Conservation (phyloP, 1,140 invertebrate genomes). For the Bombus sibiricus region DNA sequence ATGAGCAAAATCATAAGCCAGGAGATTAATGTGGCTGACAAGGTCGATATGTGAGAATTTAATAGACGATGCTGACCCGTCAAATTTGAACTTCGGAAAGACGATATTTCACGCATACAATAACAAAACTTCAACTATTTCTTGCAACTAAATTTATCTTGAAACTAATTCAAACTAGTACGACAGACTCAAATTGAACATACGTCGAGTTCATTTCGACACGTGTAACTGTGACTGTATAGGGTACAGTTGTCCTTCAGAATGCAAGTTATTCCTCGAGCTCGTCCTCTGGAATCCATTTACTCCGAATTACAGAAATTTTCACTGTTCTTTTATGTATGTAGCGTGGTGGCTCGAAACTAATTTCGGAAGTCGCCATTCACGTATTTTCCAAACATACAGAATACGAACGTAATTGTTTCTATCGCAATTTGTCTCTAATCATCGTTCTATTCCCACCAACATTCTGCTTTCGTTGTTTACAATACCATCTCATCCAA, state of each 20-base stretch:
- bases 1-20: not conserved
- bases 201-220: not conserved
- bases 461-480: not conserved
- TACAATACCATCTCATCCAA: too few relatives aligned
- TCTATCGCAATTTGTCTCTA: not conserved
- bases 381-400: not conserved
- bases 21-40: not conserved
- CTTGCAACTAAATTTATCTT: not conserved
- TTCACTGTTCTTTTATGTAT: not conserved
- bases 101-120: not conserved
- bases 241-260: not conserved
- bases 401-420: not conserved
- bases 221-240: not conserved
- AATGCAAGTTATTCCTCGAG: not conserved
- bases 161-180: not conserved
- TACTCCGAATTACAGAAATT: conserved; percentile 4
- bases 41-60: not conserved
- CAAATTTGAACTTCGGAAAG: not conserved
- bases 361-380: conserved; percentile 26
- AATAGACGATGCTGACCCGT: not conserved
- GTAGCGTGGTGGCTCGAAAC: not conserved
- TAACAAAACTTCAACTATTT: not conserved
- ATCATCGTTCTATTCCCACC: not conserved
- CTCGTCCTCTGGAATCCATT: not conserved
- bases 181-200: not conserved